These are phyloP conservation scores for Pseudochirops corinnae DNA, from an alignment of 2,797 vertebrate genomes.

Conservation along the genomic window DNA sequence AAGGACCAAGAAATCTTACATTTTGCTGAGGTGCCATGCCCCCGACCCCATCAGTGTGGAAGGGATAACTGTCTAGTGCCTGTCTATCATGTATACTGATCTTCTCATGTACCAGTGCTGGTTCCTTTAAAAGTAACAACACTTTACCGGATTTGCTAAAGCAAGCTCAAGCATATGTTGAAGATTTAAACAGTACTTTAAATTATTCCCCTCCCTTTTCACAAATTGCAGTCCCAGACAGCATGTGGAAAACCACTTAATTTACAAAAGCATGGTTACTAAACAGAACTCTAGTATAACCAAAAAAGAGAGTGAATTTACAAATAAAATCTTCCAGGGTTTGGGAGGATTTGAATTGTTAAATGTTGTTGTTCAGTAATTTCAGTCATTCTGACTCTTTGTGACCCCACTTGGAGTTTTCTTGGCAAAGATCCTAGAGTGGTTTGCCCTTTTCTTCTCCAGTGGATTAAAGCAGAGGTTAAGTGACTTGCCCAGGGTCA, in stretches of 20 bases:
- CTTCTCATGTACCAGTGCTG: neutral
- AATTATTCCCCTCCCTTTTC: constrained; percentile 58
- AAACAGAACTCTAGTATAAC: constrained; percentile 52
- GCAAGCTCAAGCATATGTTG: neutral
- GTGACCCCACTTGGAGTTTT: neutral
- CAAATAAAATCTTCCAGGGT: constrained; percentile 58
- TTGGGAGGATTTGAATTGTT: constrained; percentile 53
- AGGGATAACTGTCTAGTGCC: neutral
- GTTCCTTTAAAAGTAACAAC: neutral
- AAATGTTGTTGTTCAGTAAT: constrained; percentile 5
- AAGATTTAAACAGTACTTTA: neutral
- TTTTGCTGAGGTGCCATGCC: neutral
- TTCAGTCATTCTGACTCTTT: neutral
- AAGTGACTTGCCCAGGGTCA: neutral
- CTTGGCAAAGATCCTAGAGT: neutral
- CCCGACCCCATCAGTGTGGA: neutral
- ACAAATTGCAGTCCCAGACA: neutral
- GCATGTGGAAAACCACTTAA: constrained; percentile 28
- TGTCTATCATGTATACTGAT: neutral
- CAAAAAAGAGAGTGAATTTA: constrained; percentile 57
- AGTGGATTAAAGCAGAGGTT: neutral
- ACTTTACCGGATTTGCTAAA: neutral
- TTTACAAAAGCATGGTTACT: constrained; percentile 33
- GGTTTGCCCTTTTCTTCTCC: neutral
- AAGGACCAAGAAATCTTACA: neutral